Base-by-base conservation (phyloP, 2,888 invertebrate species). In the Chorisops tibialis region DNA sequence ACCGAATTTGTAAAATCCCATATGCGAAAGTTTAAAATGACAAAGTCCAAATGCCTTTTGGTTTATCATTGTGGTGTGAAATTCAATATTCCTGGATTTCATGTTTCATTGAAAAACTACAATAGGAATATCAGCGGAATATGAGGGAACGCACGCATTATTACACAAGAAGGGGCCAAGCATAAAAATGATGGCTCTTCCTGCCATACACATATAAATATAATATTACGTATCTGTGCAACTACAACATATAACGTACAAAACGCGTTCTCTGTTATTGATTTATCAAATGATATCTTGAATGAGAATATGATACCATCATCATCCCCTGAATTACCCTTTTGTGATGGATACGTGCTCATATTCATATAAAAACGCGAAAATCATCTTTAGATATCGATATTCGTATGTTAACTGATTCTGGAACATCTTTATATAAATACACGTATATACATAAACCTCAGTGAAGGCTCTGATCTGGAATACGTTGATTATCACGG, bases 241-340 rank as follows among this genome's bases (percentile, higher is more conserved):
- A 30, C 30, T 7, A 7, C 30, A 30, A 30, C 30, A 30, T 30
- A 30, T 30, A 30, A 30, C 30, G 9, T 9, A 30, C 30, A 45
- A 45, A 56, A 14, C 45, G 56, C 30, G 56, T 24, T 41, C 30
- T 21, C 52, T 14, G 52, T 61, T 63, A 64, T 64, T 61, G 64
- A 64, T 64, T 64, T 61, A 64, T 64, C 59, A 64, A 61, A 64
- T 52, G 51, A 58, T 59, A 64, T 61, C 61, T 58, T 63, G 51
- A 61, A 64, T 61, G 61, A 22, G 64, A 63, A 61, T 48, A 43
- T 48, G 64, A 64, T 64, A 64, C 64, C 61, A 64, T 63, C 56
- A 56, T 63, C 59, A 64, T 61, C 63, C 58, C 58, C 39, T 39
- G 45, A 58, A 64, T 64, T 61, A 64, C 48, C 63, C 63, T 61